Conservation (phyloP, 64 coral and sea anemone species). For the Montipora efflorescens region DNA sequence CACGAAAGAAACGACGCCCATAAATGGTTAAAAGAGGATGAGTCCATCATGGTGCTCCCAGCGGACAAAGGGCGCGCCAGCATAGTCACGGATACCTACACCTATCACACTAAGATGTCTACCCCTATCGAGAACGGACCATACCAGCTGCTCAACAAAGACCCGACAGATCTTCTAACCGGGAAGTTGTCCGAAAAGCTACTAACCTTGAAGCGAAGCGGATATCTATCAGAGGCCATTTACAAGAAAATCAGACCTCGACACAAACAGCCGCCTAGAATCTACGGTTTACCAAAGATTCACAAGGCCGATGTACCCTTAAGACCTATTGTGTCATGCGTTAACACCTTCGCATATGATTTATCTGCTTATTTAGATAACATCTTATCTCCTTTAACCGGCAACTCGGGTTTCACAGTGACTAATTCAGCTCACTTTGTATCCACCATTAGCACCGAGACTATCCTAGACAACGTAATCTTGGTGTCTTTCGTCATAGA, state of each 20-base stretch:
- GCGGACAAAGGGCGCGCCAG: slow-evolving; percentile 37
- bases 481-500: not conserved
- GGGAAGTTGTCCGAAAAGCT: slow-evolving; percentile 48
- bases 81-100: slow-evolving; percentile 28
- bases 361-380: slow-evolving; percentile 24
- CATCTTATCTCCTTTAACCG: slow-evolving; percentile 7
- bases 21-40: slow-evolving; percentile 2
- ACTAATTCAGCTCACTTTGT: not conserved
- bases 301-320: slow-evolving; percentile 12
- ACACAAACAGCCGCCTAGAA: not conserved
- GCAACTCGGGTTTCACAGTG: not conserved
- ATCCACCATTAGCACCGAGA: not conserved
- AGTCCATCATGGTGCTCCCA: slow-evolving; percentile 25
- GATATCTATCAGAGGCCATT: slow-evolving; percentile 18
- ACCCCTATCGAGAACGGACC: not conserved
- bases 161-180: slow-evolving; percentile 31
- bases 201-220: slow-evolving; percentile 4
- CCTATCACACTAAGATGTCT: slow-evolving; percentile 17
- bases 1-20: not conserved
- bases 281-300: slow-evolving; percentile 51
- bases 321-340: slow-evolving; percentile 49
- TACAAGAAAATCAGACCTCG: slow-evolving; percentile 40
- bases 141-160: slow-evolving; percentile 41
- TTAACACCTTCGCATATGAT: slow-evolving; percentile 38
- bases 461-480: too few species aligned